A percentile compares a stretch with the other conserved stretches of the same genome.
phyloP scores from a whole-genome alignment of 2,888 invertebrate species.

The Polylopha cassiicola region DNA sequence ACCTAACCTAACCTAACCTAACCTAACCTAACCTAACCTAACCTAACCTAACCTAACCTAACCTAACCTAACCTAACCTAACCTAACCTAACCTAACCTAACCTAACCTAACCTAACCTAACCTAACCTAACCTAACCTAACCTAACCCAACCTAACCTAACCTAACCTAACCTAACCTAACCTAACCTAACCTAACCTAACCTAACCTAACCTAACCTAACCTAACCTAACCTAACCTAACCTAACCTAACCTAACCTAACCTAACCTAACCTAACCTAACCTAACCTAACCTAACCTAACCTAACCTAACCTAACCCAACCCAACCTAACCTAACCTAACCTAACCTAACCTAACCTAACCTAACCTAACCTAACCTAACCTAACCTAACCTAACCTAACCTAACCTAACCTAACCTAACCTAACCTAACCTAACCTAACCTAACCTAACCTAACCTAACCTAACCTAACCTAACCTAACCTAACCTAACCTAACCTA shows the following conservation, averaged over 20 bases:
- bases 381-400: constrained; percentile 7
- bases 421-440: constrained; percentile 2
- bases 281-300: constrained; percentile 10
- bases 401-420: constrained; percentile 1
- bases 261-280: constrained; percentile 11
- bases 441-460: constrained; percentile 10
- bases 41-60: background rate
- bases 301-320: constrained; percentile 9
- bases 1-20: background rate
- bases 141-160: constrained; percentile 4
- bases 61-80: background rate
- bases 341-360: constrained; percentile 10
- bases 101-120: constrained; percentile 1
- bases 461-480: constrained; percentile 10
- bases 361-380: constrained; percentile 10
- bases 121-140: background rate
- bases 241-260: constrained; percentile 10
- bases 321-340: constrained; percentile 10
- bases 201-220: constrained; percentile 5
- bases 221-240: constrained; percentile 11
- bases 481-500: constrained; percentile 10
- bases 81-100: constrained; percentile 2
- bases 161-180: constrained; percentile 5
- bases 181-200: constrained; percentile 5
- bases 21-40: background rate